These are phyloP conservation scores for Saxicola maurus DNA, from an alignment of 2,797 vertebrate species.

Conservation along the genomic window DNA sequence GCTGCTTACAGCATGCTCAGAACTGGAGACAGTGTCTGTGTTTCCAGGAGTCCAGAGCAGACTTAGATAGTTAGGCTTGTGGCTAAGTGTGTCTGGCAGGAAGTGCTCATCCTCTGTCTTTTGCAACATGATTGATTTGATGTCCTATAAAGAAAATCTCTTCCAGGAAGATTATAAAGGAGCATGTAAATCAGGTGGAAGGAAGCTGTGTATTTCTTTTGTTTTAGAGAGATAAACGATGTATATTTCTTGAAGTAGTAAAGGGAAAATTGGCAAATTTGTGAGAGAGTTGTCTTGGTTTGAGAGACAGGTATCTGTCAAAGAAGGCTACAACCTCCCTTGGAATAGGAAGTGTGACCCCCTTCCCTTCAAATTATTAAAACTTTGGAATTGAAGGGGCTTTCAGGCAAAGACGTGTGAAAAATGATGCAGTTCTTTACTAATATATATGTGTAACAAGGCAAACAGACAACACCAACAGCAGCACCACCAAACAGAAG, in stretches of 20 bases:
- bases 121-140: neutral
- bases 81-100: neutral
- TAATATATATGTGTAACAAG: too few relatives aligned
- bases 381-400: neutral
- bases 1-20: neutral
- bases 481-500: fast-evolving
- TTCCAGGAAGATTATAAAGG: neutral
- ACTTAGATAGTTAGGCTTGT: neutral
- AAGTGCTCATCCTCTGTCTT: neutral
- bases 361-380: neutral
- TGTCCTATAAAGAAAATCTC: neutral
- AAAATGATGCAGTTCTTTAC: neutral
- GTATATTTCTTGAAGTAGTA: neutral
- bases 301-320: neutral
- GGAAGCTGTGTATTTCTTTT: neutral
- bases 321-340: neutral
- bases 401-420: neutral
- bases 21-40: neutral
- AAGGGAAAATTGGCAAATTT: neutral
- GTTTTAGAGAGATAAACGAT: neutral
- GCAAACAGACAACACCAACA: neutral
- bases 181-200: neutral
- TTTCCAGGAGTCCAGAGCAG: neutral
- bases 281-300: neutral
- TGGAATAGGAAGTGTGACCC: neutral